Evolutionary conservation across 2,797 vertebrate species (phyloP).

Genomic region (Acipenser transmontanus): DNA sequence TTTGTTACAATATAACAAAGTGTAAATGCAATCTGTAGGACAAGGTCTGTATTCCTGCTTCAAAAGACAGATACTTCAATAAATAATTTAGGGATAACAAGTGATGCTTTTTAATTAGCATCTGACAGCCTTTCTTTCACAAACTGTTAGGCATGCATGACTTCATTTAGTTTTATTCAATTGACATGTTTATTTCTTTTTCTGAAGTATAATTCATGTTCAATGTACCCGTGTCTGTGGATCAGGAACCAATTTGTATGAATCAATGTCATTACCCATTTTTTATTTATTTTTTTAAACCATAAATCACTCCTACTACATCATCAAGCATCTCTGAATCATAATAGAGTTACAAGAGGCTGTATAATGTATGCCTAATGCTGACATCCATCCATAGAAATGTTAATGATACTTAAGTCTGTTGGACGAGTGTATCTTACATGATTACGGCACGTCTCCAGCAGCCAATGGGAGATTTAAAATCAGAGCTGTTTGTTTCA

Average conservation of each 20-base stretch:
- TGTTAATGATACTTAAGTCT: neutral
- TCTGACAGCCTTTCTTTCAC: neutral
- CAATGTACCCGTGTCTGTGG: neutral
- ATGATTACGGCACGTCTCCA: too few relatives aligned
- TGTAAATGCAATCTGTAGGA: too few relatives aligned
- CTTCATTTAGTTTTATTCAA: neutral
- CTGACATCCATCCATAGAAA: slow-evolving; percentile 2
- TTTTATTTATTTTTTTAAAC: slow-evolving; percentile 6
- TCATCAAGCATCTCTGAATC: slow-evolving; percentile 8
- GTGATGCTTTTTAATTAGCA: neutral
- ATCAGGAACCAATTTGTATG: slow-evolving; percentile 5
- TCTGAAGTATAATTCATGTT: neutral
- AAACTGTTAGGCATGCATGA: neutral
- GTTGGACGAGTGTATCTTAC: too few relatives aligned
- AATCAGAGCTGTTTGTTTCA: too few relatives aligned
- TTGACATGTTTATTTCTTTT: neutral
- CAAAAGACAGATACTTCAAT: neutral
- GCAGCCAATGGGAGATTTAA: too few relatives aligned
- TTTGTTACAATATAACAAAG: too few relatives aligned
- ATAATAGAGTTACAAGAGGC: slow-evolving; percentile 1
- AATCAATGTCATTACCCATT: slow-evolving; percentile 1
- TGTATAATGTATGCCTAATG: neutral
- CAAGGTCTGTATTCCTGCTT: too few relatives aligned
- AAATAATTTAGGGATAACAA: slow-evolving; percentile 5
- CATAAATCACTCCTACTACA: neutral